Conservation (phyloP, 2,888 invertebrate genomes). For the Drosophila testacea region DNA sequence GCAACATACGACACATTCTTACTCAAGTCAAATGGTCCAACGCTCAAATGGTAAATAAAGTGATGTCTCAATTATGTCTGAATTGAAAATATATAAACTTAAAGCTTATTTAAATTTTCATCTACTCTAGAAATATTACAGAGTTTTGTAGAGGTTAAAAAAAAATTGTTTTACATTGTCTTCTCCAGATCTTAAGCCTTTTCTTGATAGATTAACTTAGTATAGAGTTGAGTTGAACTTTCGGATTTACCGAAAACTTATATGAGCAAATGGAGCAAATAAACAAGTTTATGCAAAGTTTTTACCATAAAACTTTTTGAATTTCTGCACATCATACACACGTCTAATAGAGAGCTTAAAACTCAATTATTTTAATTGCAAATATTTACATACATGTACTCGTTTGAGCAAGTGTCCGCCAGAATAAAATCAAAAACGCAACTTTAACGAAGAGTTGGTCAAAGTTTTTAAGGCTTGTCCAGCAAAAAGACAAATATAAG, state of each 20-base stretch:
- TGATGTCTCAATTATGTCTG: constrained; percentile 7
- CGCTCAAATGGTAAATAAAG: neutral
- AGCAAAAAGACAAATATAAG: constrained; percentile 33
- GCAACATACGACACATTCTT: neutral
- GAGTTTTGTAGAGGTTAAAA: neutral
- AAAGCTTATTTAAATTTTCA: neutral
- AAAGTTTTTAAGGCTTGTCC: constrained; percentile 12
- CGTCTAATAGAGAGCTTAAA: constrained; percentile 45
- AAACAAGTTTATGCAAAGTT: constrained; percentile 14
- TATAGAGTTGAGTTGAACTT: neutral
- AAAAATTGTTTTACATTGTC: neutral
- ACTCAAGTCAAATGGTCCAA: neutral
- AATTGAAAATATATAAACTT: neutral
- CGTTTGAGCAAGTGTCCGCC: neutral
- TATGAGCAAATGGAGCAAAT: constrained; percentile 19
- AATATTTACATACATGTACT: constrained; percentile 47
- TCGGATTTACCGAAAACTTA: constrained; percentile 3
- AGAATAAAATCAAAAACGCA: neutral
- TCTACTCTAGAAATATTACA: neutral
- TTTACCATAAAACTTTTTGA: constrained; percentile 28
- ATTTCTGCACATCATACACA: constrained; percentile 33
- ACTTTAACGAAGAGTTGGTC: neutral
- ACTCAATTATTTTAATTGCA: constrained; percentile 64
- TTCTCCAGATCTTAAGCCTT: too few relatives aligned
- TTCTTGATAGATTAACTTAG: neutral